phyloP scores from a whole-genome alignment of 64 coral and sea anemone species.

The Montipora sp. region DNA sequence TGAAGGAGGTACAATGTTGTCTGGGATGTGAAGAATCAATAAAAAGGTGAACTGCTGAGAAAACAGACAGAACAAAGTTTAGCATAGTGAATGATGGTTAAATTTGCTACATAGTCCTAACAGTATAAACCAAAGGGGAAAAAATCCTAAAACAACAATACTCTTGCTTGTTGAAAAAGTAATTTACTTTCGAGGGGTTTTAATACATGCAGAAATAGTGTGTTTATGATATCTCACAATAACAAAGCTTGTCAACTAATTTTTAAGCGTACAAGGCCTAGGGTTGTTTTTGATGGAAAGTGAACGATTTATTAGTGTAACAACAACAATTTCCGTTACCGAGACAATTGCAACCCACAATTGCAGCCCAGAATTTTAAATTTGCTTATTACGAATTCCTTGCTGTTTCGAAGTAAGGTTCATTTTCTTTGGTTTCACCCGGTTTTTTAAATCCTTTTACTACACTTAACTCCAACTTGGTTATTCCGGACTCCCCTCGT shows the following conservation, averaged over 20 bases:
- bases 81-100: neutral
- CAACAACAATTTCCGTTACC: neutral
- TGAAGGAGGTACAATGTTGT: neutral
- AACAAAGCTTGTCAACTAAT: neutral
- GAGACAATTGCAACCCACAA: neutral
- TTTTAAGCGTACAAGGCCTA: neutral
- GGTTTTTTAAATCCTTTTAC: neutral
- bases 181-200: neutral
- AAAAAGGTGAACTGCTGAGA: neutral
- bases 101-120: neutral
- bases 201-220: neutral
- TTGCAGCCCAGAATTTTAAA: neutral
- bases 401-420: neutral
- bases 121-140: neutral
- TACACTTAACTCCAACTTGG: neutral
- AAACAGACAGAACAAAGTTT: neutral
- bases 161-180: neutral
- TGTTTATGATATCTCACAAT: neutral
- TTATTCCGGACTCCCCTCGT: neutral
- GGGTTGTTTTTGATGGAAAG: too few relatives aligned
- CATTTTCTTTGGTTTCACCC: neutral
- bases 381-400: neutral
- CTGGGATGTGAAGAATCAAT: neutral
- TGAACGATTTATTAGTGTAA: neutral
- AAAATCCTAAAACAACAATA: neutral